Conservation (phyloP, 2,888 invertebrate species). For the Caenorhabditis sp. region DNA sequence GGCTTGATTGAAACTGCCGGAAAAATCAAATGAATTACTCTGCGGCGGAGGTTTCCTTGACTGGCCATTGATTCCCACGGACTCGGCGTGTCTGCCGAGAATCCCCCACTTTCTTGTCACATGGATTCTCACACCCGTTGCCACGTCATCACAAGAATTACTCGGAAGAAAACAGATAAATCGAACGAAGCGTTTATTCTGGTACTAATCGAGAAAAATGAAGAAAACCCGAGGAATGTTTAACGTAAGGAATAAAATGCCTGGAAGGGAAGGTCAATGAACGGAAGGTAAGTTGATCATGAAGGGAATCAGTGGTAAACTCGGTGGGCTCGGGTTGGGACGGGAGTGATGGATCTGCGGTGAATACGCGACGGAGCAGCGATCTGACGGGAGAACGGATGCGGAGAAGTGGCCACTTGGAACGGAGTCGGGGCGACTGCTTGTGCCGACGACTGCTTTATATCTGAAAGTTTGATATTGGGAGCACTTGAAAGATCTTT, state of each 20-base stretch:
- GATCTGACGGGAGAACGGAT: constrained; percentile 54
- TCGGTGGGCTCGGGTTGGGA: constrained; percentile 45
- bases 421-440: constrained; percentile 45
- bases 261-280: constrained; percentile 9
- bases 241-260: constrained; percentile 17
- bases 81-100: constrained; percentile 5
- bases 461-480: constrained; percentile 35
- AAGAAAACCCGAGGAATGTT: constrained; percentile 41
- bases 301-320: constrained; percentile 24
- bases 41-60: background rate
- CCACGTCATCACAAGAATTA: constrained; percentile 7
- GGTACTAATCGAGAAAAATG: constrained; percentile 2
- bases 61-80: background rate
- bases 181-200: constrained; percentile 9
- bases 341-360: constrained; percentile 50
- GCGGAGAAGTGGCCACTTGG: constrained; percentile 52
- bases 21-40: background rate
- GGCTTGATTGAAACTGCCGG: background rate
- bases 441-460: constrained; percentile 52
- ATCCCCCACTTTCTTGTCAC: constrained; percentile 13
- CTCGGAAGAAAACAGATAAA: background rate
- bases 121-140: constrained; percentile 9
- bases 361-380: constrained; percentile 49
- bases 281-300: background rate
- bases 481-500: no score